Evolutionary conservation across 2,888 invertebrate genomes (phyloP).

Genomic region (Cantharis nigra): DNA sequence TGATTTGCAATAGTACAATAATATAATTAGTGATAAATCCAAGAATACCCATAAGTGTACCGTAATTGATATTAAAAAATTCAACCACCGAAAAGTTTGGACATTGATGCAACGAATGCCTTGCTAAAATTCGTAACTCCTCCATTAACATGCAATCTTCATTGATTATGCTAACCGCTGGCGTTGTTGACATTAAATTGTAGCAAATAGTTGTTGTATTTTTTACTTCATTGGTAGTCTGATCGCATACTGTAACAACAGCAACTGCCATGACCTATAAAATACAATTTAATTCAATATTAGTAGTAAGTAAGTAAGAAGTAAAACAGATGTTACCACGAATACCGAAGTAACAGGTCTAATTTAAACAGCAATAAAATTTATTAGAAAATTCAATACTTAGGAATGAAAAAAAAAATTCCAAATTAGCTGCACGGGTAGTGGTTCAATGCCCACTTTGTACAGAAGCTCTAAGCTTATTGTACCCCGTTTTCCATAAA

Average conservation of each 20-base stretch:
- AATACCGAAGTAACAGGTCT: too few relatives aligned
- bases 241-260: not conserved
- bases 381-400: too few relatives aligned
- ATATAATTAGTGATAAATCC: constrained; percentile 40
- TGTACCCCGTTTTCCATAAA: too few relatives aligned
- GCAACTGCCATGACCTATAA: not conserved
- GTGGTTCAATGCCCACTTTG: too few relatives aligned
- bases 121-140: constrained; percentile 31
- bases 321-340: too few relatives aligned
- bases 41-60: constrained; percentile 37
- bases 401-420: too few relatives aligned
- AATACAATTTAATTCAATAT: not conserved
- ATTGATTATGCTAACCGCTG: not conserved
- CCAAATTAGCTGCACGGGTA: too few relatives aligned
- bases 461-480: too few relatives aligned
- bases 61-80: constrained; percentile 38
- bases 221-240: not conserved
- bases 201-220: not conserved
- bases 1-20: constrained; percentile 41
- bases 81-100: constrained; percentile 39
- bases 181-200: not conserved
- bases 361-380: too few relatives aligned
- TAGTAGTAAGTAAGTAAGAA: too few relatives aligned
- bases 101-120: constrained; percentile 32
- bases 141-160: constrained; percentile 20